Base-by-base conservation (phyloP, 2,113 vertebrate genomes). In the Pteronura brasiliensis region DNA sequence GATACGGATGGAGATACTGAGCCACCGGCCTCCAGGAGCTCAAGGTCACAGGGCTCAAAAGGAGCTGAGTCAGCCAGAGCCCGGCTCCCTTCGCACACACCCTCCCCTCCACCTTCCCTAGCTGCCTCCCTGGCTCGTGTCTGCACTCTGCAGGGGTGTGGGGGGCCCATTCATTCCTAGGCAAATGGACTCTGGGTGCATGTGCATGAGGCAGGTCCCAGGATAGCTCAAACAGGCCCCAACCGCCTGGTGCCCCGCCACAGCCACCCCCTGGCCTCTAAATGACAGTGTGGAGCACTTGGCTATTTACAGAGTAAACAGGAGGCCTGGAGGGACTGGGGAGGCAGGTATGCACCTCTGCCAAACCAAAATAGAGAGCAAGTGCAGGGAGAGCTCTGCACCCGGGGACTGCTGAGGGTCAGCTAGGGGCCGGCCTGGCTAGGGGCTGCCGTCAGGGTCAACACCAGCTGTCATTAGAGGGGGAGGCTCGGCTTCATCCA, bases 291-390 rank as follows among this genome's bases (percentile, higher is more conserved):
- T 96, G 97, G 98, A 98, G 98, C 98, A 98, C 98, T 98, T 98
- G 98, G 92, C 98, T 99, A 98, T 99, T 99, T 99, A 98, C 93
- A 99, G 98, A 97, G 95, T 99, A 99, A 99, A 99, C 98, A 99
- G 52, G 93, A 15, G 92, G 97, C 97, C 98, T 94, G 98, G 97
- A 96, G 97, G 86, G 76, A 97, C 96, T 91, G 97, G 92, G 96
- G 97, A 97, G 98, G 97, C 93, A 71, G 59, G 29, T 49, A 13
- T 98, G 98, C 93, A 25, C 39, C 63, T 80, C 69, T 94, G 92
- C 92, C 98, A 98, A 99, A 97, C 98, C 98, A 98, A 98, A 99
- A 99, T 98, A 99, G 95, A 96, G 89, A 95, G 94, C 42, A 59
- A 97, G 97, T 94, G 47, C 86, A 92, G 95, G 97, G 94, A 95